Evolutionary conservation across 2,113 vertebrate genomes (phyloP), one percentile per base, ranked within the genome.

Genomic region (Psittacus erithacus): DNA sequence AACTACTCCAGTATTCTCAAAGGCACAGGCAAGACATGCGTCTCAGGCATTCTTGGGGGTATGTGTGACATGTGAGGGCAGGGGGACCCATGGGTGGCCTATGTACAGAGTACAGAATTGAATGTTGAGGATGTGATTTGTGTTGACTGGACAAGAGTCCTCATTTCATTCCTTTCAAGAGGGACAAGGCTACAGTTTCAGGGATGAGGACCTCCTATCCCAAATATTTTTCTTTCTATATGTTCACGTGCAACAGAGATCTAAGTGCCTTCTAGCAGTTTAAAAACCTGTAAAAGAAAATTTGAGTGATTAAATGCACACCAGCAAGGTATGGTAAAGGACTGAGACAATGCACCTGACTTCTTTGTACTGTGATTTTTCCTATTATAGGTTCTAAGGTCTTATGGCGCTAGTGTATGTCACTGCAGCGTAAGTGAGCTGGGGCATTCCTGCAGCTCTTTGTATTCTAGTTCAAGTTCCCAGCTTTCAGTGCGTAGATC

Each of bases 31-130:
- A 38, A 52, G 62, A 81, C 16, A 2, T 33, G 25, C 29, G 0
- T 31, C 60, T 82, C 1, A 0, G 35, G 10, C 4, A 33, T 49
- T 53, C 52, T 52, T 0, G 0, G 38, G 50, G 19, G 19, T 1
- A 0, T 29, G 50, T 1, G 3, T 47, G 73, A 17, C 49, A 27
- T 0, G 0, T 29, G 44, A 35, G 76, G 68, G 14, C 29, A 17
- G 17, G n/a, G 18, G 31, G 6, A 23, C 50, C 47, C 52, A 3
- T 8, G 52, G 47, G 4, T 39, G 24, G 8, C 18, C 57, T 46
- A 15, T 29, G 29, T 57, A 63, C 59, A 65, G 71, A 65, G 27
- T 82, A 6, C 33, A 4, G 9, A 38, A 28, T 8, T 76, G 33
- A 16, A 53, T 4, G 4, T 13, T 25, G 17, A 63, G 24, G n/a